Base-by-base conservation (phyloP, 2,113 vertebrate genomes). In the Chionodraco myersi region DNA sequence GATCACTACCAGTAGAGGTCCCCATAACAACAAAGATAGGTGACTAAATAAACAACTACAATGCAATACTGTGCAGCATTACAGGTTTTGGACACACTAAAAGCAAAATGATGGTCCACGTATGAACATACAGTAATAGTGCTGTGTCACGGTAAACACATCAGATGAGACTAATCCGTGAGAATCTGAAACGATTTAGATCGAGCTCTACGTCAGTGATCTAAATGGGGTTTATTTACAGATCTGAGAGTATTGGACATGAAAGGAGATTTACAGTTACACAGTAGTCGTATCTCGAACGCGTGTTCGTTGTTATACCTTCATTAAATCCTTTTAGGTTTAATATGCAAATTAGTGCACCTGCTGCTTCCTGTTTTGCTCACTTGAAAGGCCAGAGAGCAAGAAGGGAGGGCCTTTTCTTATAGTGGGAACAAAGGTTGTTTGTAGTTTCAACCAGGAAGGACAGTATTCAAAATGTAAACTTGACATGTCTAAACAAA, bases 191-290 rank as follows among this genome's bases (percentile, higher is more conserved):
- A 10, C 61, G 53, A 65, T 54, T 77, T 49, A 68, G 57, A 48
- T 18, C 36, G 18, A 26, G 14, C 26, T 47, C 75, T 41, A 7
- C 30, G 36, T 41, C 36, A 62, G 53, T 41, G 36, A 41, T 6
- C 36, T 80, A 74, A 67, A 76, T 59, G 15, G 52, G 74, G 51
- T 79, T 78, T 84, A 88, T 77, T 86, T 79, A 85, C 74, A 87
- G 79, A 78, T 71, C 82, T 67, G 67, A 79, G 75, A 68, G 84
- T 84, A 84, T 87, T 87, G 86, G 59, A 62, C 21, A 2, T 4
- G 9, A 54, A 12, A 76, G 41, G n/a, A 51, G 68, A 41, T 57
- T 14, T 5, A 41, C 36, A 41, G 36, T 41, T 41, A 52, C 16
- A 12, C 49, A 30, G 36, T 12, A 13, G 41, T 34, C 15, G 7